Evolutionary conservation across 2,113 vertebrate species (phyloP).

Genomic region (Microtus richardsoni): DNA sequence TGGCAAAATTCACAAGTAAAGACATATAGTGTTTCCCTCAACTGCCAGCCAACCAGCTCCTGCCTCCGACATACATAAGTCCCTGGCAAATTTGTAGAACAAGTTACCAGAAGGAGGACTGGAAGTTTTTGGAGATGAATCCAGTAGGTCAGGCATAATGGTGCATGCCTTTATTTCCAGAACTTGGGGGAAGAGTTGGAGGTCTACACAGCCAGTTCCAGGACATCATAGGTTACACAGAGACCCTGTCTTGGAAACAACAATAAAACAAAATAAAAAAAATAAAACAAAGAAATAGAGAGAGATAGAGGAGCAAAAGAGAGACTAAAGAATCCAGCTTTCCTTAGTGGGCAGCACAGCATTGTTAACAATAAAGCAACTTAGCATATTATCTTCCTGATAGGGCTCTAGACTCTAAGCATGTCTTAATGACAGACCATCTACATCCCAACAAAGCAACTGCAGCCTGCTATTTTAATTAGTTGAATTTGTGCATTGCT

Average conservation of each 20-base stretch:
- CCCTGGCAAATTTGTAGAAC: neutral
- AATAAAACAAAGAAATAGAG: neutral
- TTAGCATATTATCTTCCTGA: neutral
- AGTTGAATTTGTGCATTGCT: neutral
- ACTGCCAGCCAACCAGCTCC: neutral
- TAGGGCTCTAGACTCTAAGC: neutral
- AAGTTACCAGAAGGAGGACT: neutral
- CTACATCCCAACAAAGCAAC: neutral
- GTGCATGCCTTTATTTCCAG: neutral
- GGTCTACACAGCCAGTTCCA: neutral
- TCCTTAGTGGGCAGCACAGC: neutral
- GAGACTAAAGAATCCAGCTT: neutral
- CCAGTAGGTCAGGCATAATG: neutral
- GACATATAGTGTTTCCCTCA: neutral
- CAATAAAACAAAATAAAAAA: neutral
- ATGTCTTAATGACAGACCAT: too few relatives aligned
- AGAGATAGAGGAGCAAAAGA: too few relatives aligned
- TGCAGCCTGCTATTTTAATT: neutral
- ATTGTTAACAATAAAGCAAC: neutral
- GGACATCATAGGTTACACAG: neutral
- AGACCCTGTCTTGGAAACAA: neutral
- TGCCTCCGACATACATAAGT: neutral
- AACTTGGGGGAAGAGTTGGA: neutral
- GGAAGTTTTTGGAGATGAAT: neutral
- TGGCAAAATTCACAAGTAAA: constrained; percentile 18